Conservation (phyloP, 1,140 invertebrate genomes). For the Branchinecta lynchi region DNA sequence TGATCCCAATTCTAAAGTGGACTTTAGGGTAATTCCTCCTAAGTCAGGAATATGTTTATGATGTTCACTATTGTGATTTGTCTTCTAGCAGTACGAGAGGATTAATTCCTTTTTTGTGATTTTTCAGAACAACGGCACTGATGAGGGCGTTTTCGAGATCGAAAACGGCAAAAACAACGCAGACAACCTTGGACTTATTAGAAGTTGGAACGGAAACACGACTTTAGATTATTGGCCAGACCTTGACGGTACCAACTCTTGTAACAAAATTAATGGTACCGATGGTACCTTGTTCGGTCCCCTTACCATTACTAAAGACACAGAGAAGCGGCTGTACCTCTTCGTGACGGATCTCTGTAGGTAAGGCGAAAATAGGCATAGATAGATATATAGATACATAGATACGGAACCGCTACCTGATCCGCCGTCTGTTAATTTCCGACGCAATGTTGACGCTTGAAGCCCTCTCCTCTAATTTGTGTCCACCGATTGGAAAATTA, state of each 20-base stretch:
- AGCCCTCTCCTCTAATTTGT: too few species aligned
- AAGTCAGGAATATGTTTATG: too few species aligned
- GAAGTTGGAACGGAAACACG: not conserved
- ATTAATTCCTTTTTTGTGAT: not conserved
- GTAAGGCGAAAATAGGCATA: not conserved
- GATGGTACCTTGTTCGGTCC: not conserved
- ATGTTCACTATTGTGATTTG: too few species aligned
- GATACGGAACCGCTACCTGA: too few species aligned
- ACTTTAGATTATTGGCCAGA: not conserved
- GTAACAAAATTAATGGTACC: not conserved
- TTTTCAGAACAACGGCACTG: not conserved
- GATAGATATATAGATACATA: too few species aligned
- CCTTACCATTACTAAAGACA: not conserved
- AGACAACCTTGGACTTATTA: not conserved
- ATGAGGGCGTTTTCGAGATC: not conserved
- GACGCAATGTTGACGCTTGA: not conserved
- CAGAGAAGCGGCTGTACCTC: not conserved
- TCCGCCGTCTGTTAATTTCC: too few species aligned
- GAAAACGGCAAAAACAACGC: constrained; percentile 1
- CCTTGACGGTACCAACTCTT: not conserved
- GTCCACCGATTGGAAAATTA: too few species aligned
- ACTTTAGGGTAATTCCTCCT: too few species aligned
- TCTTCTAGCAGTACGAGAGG: too few species aligned
- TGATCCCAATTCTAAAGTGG: too few species aligned
- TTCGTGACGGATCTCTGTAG: not conserved